A percentile compares a stretch with the other conserved stretches of the same genome.
Conservation (phyloP, 2,797 vertebrate species). For the Naso thynnoides region DNA sequence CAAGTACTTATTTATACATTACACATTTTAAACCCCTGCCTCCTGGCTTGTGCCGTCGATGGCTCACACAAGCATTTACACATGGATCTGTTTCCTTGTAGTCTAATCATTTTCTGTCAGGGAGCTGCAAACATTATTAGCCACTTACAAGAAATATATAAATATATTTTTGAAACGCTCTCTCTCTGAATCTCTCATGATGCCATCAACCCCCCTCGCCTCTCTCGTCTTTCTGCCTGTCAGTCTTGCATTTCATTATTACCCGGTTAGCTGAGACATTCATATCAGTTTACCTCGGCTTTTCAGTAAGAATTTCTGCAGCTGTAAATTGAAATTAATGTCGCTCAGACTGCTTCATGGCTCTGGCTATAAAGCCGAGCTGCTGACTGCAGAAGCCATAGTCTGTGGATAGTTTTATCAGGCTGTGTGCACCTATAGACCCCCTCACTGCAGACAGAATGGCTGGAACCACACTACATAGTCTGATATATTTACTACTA, state of each 20-base stretch:
- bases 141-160: slow-evolving; percentile 44
- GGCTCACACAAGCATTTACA: slow-evolving; percentile 43
- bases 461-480: slow-evolving; percentile 65
- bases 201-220: background rate
- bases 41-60: slow-evolving; percentile 46
- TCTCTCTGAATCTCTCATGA: slow-evolving; percentile 23
- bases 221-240: slow-evolving; percentile 19
- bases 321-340: slow-evolving; percentile 62
- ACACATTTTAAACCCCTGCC: slow-evolving; percentile 64
- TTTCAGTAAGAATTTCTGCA: slow-evolving; percentile 42
- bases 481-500: slow-evolving; percentile 81
- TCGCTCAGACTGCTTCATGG: slow-evolving; percentile 31
- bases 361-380: slow-evolving; percentile 48
- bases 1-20: slow-evolving; percentile 68
- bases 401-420: slow-evolving; percentile 67
- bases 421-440: slow-evolving; percentile 29
- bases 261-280: slow-evolving; percentile 59
- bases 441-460: slow-evolving; percentile 57
- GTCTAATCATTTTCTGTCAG: slow-evolving; percentile 51
- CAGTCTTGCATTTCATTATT: slow-evolving; percentile 66
- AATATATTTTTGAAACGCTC: slow-evolving; percentile 18
- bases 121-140: slow-evolving; percentile 57
- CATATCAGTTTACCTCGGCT: slow-evolving; percentile 60
- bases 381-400: slow-evolving; percentile 54
- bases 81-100: slow-evolving; percentile 45